These are phyloP conservation scores for Hyposoter dolosus DNA, from an alignment of 2,888 invertebrate species.

Conservation along the genomic window DNA sequence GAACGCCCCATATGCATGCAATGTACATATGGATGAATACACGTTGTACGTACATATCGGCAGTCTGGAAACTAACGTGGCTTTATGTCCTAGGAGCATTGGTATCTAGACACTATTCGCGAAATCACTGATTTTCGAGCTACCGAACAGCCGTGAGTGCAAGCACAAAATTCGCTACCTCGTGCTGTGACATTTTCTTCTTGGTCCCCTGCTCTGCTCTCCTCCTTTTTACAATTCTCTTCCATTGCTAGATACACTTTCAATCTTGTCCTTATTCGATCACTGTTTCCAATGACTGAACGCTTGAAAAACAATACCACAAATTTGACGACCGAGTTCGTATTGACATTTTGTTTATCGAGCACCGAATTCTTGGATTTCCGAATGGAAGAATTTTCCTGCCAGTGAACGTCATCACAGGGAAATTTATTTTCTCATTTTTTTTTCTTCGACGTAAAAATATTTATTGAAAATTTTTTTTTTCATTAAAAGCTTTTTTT, in stretches of 20 bases:
- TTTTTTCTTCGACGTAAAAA: background rate
- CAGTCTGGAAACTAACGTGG: slow-evolving; percentile 36
- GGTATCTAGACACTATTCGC: slow-evolving; percentile 7
- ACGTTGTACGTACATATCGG: slow-evolving; percentile 17
- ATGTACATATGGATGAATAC: slow-evolving; percentile 19
- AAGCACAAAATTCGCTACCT: slow-evolving; percentile 44
- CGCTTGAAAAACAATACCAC: slow-evolving; percentile 10
- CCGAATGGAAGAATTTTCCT: background rate
- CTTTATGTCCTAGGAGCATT: slow-evolving; percentile 49
- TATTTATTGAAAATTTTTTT: background rate
- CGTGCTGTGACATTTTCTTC: background rate
- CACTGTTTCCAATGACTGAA: background rate
- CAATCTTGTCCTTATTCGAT: background rate
- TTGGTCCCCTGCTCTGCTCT: background rate
- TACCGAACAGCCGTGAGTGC: slow-evolving; percentile 29
- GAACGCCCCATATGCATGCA: background rate
- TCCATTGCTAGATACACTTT: background rate
- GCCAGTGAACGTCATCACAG: background rate
- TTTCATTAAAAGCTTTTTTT: background rate
- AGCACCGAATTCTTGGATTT: background rate
- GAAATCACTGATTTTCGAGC: slow-evolving; percentile 54
- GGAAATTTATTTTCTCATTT: background rate
- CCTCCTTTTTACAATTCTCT: background rate
- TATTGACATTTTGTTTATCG: background rate
- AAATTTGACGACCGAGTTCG: background rate